Evolutionary conservation across 1,140 invertebrate genomes (phyloP).

Genomic region (Dermatophagoides farinae): DNA sequence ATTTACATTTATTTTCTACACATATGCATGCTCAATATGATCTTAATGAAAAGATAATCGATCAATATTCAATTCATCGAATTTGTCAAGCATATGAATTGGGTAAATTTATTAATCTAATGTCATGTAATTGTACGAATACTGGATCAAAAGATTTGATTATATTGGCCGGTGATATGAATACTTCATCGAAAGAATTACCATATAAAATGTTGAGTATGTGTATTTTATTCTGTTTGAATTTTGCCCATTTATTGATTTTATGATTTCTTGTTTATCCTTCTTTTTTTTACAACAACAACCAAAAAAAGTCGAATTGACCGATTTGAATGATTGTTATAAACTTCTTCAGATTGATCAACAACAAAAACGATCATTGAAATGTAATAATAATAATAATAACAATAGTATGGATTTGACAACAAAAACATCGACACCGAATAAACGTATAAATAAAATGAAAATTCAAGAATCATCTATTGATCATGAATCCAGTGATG

Average conservation of each 20-base stretch:
- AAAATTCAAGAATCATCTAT: no score
- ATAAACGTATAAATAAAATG: not conserved
- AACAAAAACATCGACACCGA: not conserved
- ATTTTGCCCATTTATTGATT: not conserved
- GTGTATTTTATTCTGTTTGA: no score
- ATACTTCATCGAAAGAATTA: conserved; percentile 14
- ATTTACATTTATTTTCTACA: conserved; percentile 15
- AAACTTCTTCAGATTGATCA: not conserved
- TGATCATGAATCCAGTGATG: conserved; percentile 6
- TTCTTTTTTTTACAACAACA: conserved; percentile 6
- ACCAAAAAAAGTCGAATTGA: conserved; percentile 2
- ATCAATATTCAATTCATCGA: conserved; percentile 17
- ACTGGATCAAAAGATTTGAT: conserved; percentile 7
- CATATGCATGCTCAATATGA: conserved; percentile 18
- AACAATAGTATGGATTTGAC: not conserved
- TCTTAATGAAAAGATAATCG: conserved; percentile 9
- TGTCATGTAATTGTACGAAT: not conserved
- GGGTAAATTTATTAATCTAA: conserved; percentile 16
- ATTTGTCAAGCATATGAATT: conserved; percentile 17
- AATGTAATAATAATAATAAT: not conserved
- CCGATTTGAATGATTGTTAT: conserved; percentile 10
- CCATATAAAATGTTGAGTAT: conserved; percentile 14
- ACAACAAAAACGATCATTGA: not conserved
- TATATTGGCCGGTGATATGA: conserved; percentile 16
- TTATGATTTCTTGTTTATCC: not conserved